Conservation (phyloP, 2,113 vertebrate genomes). For the Carlito syrichta region DNA sequence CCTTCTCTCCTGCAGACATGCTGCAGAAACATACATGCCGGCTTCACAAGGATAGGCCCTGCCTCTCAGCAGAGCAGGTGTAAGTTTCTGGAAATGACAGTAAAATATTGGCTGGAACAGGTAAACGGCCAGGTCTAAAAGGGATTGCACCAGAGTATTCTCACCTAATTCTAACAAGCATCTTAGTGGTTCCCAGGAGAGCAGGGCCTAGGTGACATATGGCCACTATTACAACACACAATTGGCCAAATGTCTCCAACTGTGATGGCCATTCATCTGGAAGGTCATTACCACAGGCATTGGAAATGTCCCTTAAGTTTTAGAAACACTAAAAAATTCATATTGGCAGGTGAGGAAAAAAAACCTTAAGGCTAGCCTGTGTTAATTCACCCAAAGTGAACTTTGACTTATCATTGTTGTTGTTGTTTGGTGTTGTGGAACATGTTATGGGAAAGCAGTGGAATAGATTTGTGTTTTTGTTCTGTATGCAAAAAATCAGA, state of each 20-base stretch:
- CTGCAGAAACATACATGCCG: not conserved
- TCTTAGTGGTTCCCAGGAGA: not conserved
- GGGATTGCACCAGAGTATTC: not conserved
- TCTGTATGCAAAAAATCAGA: rapidly evolving
- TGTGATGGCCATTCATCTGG: conserved; percentile 10
- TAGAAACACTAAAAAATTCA: conserved; percentile 72
- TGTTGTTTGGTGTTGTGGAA: not conserved
- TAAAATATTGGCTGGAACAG: not conserved
- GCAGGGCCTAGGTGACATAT: not conserved
- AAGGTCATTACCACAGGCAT: conserved; percentile 73
- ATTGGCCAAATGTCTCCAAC: conserved; percentile 24
- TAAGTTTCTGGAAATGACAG: not conserved
- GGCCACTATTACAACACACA: not conserved
- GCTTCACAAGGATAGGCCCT: no score
- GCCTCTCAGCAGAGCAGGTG: not conserved
- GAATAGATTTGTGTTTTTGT: no score
- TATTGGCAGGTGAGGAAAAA: conserved; percentile 53
- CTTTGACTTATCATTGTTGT: not conserved
- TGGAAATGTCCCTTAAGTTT: conserved; percentile 75
- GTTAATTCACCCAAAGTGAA: not conserved
- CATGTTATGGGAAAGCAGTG: no score
- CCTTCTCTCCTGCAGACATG: not conserved
- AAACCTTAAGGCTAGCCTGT: not conserved
- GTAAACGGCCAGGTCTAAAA: not conserved
- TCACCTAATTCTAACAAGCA: not conserved